phyloP scores from a whole-genome alignment of 2,888 invertebrate species.

The Zhuqinia jingwanae region DNA sequence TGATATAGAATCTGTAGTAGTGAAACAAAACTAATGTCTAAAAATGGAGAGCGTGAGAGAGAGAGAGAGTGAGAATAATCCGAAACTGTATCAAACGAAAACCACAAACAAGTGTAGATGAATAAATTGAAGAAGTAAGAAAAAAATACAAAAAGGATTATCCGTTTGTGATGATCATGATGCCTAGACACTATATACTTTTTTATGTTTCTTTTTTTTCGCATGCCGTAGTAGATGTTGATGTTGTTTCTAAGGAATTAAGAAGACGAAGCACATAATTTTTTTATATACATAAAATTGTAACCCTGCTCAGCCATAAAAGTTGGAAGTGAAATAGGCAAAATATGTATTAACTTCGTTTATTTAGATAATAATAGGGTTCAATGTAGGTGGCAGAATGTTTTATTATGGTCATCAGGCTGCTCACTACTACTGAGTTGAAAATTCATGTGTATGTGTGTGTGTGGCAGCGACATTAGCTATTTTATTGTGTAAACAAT shows the following conservation, averaged over 20 bases:
- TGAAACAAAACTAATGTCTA: not conserved
- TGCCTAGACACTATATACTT: not conserved
- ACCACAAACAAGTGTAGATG: not conserved
- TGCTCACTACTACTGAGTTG: not conserved
- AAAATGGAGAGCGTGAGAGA: not conserved
- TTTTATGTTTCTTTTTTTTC: not conserved
- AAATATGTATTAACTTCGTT: not conserved
- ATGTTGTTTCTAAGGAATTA: not conserved
- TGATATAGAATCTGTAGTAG: no score
- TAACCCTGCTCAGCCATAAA: not conserved
- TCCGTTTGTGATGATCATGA: no score
- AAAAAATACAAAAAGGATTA: no score
- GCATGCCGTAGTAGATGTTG: not conserved
- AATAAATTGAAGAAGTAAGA: no score
- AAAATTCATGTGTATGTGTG: not conserved
- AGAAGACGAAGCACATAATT: no score
- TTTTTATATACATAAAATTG: no score
- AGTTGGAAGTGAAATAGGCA: not conserved
- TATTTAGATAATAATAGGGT: not conserved
- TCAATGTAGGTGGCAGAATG: conserved; percentile 45
- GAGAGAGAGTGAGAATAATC: not conserved
- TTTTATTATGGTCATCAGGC: conserved; percentile 18
- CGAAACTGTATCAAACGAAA: no score
- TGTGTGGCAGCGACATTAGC: conserved; percentile 29
- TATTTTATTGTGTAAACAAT: conserved; percentile 26